Base-by-base conservation (phyloP, 2,888 invertebrate species). In the Notodonta dromedarius region DNA sequence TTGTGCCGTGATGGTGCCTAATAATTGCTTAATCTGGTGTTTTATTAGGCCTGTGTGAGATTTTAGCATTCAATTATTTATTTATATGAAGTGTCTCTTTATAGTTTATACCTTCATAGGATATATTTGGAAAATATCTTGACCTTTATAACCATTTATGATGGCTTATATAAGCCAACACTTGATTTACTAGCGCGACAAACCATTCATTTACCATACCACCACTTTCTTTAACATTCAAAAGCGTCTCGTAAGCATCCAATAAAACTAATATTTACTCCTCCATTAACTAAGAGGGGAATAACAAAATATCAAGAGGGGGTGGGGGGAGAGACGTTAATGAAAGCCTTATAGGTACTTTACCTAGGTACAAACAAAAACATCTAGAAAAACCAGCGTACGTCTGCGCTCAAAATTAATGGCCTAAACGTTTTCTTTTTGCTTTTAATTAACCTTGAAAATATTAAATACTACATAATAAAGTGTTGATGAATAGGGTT, bases 361-460 rank as follows among this genome's bases (percentile, higher is more conserved):
- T 7, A 50, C 16, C 50, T 16, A 16, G 50, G 50, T 16, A 50
- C 50, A 50, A 50, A 50, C 50, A 50, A 50, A 16, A 50, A 50
- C 11, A 9, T 50, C 50, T 50, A 50, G 50, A 50, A 50, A 50
- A 50, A 50, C 14, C 16, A 55, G 53, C 54, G 53, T 60, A 63
- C 56, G 46, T 44, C 40, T 44, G 56, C 13, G 54, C 56, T 61
- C 48, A 13, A 55, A 66, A 72, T 65, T 63, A 66, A 65, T 66
- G 68, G 63, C n/a, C 63, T 55, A 11, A 59, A 52, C 50, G 65
- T 70, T 72, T 68, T 60, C n/a, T 46, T 57, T 65, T 57, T 60
- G 54, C 51, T 57, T 60, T 71, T 68, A 63, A 70, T 74, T 63
- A 70, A 66, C 66, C 16, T 50, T 7, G 16, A 50, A 9, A 50